Base-by-base conservation (phyloP, 2,797 vertebrate species). In the Iguana delicatissima region DNA sequence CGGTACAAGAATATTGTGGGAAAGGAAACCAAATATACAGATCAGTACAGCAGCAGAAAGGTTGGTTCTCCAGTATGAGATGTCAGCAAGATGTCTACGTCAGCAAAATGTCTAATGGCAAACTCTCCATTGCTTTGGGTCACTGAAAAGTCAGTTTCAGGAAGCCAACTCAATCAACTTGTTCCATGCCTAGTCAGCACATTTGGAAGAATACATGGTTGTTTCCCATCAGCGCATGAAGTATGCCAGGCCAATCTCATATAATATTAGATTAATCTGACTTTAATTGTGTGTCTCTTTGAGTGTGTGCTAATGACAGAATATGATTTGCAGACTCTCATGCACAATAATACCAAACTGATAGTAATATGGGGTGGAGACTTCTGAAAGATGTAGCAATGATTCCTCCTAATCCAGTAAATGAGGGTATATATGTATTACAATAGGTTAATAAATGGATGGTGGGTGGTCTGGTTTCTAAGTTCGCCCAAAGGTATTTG, bases 341-440 rank as follows among this genome's bases (percentile, higher is more conserved):
- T 92, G 95, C 84, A 73, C 92, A 88, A 92, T 94, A 93, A 93
- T 86, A 52, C 38, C 13, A 1, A 1, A 1, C 29, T 69, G 50
- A 80, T 94, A 69, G 18, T 26, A 69, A 86, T 89, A 92, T 86
- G 85, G 92, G 0, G 0, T 0, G 0, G 62, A 76, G 38, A 91
- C 93, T 92, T 90, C 83, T 69, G 72, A 74, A 88, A 94, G 26
- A 90, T 90, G 72, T 76, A 50, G 87, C 1, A 94, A n/a, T 89
- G 92, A 92, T 90, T 92, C 57, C 88, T 95, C 94, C 86, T 77
- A 35, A 80, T 29, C 26, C 76, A 86, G 82, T 88, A 87, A 55
- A 62, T 55, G 3, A 95, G 86, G 76, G 90, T 83, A 86, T 93
- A 89, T 92, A 16, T 88, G 79, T 91, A 85, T 76, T 80, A 82